Conservation (phyloP, 2,888 invertebrate species). For the Deilephila porcellus region DNA sequence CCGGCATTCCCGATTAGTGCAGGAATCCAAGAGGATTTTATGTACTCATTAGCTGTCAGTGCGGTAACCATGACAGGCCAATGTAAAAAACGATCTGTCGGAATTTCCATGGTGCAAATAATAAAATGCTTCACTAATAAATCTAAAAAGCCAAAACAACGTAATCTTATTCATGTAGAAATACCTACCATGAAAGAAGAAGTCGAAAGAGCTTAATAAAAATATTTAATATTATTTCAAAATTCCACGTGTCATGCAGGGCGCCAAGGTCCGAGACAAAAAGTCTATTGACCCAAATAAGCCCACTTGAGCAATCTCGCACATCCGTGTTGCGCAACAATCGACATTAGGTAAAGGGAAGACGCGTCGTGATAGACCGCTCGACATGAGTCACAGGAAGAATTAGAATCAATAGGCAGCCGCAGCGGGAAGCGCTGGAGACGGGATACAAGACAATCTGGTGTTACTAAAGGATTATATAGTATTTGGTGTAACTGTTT, state of each 20-base stretch:
- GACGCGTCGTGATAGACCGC: constrained; percentile 7
- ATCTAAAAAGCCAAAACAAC: too few relatives aligned
- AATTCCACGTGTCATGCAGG: constrained; percentile 4
- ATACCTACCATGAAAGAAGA: too few relatives aligned
- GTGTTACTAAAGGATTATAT: constrained; percentile 14
- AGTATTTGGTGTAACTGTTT: neutral
- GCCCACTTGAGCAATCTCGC: constrained; percentile 22
- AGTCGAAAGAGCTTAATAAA: too few relatives aligned
- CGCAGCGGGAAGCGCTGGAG: constrained; percentile 7
- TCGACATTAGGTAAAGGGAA: constrained; percentile 26
- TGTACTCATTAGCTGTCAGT: too few relatives aligned
- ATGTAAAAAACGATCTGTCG: too few relatives aligned
- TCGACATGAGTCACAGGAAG: constrained; percentile 26
- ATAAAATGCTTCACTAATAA: too few relatives aligned
- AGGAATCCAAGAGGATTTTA: too few relatives aligned
- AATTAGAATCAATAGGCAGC: constrained; percentile 24
- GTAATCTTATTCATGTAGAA: too few relatives aligned
- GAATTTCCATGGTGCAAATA: too few relatives aligned
- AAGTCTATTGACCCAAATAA: constrained; percentile 22
- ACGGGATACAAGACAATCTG: neutral
- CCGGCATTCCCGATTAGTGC: too few relatives aligned
- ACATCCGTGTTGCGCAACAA: constrained; percentile 24
- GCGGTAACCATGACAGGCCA: too few relatives aligned
- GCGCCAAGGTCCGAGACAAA: constrained; percentile 8
- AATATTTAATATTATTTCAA: neutral